Evolutionary conservation across 2,888 invertebrate species (phyloP).

Genomic region (Rotaria magnacalcarata): DNA sequence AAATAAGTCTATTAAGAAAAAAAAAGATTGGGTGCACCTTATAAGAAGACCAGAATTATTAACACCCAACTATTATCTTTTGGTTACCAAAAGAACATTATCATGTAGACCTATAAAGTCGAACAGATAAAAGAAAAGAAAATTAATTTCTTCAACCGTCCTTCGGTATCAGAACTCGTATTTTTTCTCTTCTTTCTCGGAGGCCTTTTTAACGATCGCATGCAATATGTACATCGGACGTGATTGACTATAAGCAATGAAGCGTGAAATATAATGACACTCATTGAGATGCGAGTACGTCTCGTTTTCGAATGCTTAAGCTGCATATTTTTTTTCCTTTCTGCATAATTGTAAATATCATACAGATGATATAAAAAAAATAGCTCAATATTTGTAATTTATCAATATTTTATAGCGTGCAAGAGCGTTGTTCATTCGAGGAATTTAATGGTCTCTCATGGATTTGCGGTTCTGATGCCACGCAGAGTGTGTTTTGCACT

Average conservation of each 20-base stretch:
- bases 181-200: neutral
- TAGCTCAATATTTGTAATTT: no score
- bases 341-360: neutral
- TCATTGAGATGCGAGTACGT: neutral
- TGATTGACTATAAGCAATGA: neutral
- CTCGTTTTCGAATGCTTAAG: neutral
- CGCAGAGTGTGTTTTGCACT: no score
- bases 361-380: neutral
- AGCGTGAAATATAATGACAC: conserved; percentile 9
- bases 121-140: neutral
- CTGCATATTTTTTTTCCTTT: neutral
- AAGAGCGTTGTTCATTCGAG: no score
- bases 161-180: neutral
- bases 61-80: neutral
- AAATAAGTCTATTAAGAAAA: neutral
- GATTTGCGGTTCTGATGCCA: no score
- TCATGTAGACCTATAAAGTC: neutral
- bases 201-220: neutral
- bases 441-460: no score
- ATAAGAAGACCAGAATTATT: neutral
- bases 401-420: no score
- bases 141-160: neutral
- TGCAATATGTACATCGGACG: neutral
- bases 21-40: neutral
- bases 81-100: neutral